phyloP scores from a whole-genome alignment of 1,140 invertebrate genomes.

The Patella vulgata region DNA sequence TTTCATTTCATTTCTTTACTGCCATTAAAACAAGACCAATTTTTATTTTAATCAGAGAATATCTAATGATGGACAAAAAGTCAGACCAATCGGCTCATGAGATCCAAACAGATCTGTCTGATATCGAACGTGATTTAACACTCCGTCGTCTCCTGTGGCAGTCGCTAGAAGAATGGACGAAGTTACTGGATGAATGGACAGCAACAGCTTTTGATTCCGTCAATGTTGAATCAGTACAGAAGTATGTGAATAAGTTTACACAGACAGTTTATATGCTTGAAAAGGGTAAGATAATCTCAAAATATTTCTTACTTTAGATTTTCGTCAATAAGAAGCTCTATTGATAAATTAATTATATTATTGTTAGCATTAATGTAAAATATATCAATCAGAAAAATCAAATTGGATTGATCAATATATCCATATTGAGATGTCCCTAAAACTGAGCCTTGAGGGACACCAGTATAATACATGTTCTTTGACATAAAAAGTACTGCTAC shows the following conservation, averaged over 20 bases:
- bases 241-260: slow-evolving; percentile 64
- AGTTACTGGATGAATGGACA: slow-evolving; percentile 60
- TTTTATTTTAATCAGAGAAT: too few relatives aligned
- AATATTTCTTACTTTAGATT: background rate
- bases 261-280: slow-evolving; percentile 66
- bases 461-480: too few relatives aligned
- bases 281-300: slow-evolving; percentile 52
- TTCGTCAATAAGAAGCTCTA: background rate
- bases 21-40: too few relatives aligned
- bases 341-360: too few relatives aligned
- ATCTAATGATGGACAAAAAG: slow-evolving; percentile 45
- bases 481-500: too few relatives aligned
- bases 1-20: too few relatives aligned
- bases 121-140: slow-evolving; percentile 64
- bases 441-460: too few relatives aligned
- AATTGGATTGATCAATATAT: too few relatives aligned
- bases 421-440: too few relatives aligned
- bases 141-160: slow-evolving; percentile 64
- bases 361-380: too few relatives aligned
- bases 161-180: slow-evolving; percentile 61
- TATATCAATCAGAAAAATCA: too few relatives aligned
- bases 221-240: slow-evolving; percentile 63
- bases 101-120: slow-evolving; percentile 61
- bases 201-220: slow-evolving; percentile 62
- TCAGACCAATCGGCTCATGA: slow-evolving; percentile 58